Conservation (phyloP, 2,888 invertebrate genomes). For the Malthinus seriepunctatus region DNA sequence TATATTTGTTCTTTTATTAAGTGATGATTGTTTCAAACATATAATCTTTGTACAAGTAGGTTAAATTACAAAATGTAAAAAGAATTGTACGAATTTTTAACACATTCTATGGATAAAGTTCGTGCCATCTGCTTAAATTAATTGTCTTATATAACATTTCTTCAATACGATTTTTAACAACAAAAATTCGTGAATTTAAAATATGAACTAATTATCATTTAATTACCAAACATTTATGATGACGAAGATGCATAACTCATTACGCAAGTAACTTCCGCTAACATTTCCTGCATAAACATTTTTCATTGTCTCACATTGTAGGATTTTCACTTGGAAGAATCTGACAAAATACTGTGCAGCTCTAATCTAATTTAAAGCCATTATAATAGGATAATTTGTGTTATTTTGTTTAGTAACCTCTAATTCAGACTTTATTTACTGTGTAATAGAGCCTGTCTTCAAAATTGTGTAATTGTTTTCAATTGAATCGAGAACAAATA, state of each 20-base stretch:
- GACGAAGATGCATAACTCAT: constrained; percentile 34
- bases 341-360: constrained; percentile 25
- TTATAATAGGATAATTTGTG: constrained; percentile 3
- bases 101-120: neutral
- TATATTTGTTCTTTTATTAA: too few species aligned
- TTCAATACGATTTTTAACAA: neutral
- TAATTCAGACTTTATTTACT: neutral
- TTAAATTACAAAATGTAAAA: constrained; percentile 1
- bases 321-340: constrained; percentile 35
- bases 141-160: constrained; percentile 1
- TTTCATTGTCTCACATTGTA: constrained; percentile 29
- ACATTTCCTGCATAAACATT: constrained; percentile 30
- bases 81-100: constrained; percentile 2
- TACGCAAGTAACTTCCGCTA: constrained; percentile 31
- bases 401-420: neutral
- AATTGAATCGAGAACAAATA: too few species aligned
- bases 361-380: constrained; percentile 19
- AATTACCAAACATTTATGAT: constrained; percentile 34
- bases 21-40: too few species aligned
- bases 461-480: too few species aligned
- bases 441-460: too few species aligned
- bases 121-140: constrained; percentile 3
- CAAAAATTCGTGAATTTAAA: constrained; percentile 12
- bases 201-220: constrained; percentile 31
- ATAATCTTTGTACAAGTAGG: neutral